These are phyloP conservation scores for Sterrhoptilus dennistouni DNA, from an alignment of 2,113 vertebrate genomes.

Conservation along the genomic window DNA sequence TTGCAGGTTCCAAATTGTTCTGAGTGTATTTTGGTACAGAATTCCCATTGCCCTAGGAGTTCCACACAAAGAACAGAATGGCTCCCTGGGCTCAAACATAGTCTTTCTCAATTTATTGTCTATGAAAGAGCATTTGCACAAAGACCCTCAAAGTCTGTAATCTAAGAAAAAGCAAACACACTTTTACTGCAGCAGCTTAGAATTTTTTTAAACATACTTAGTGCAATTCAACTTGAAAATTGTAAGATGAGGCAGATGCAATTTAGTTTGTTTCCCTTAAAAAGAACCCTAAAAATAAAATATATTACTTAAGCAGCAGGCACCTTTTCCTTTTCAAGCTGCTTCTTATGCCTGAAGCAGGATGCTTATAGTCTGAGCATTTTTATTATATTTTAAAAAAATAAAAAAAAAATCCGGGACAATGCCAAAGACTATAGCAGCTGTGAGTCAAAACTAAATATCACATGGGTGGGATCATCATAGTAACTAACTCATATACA, in stretches of 20 bases:
- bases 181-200: slow-evolving; percentile 7
- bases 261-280: slow-evolving; percentile 48
- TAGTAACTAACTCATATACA: slow-evolving; percentile 36
- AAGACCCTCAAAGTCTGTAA: slow-evolving; percentile 18
- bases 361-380: slow-evolving; percentile 34
- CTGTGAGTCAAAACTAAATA: slow-evolving; percentile 61
- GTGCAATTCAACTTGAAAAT: slow-evolving; percentile 49
- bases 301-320: slow-evolving; percentile 46
- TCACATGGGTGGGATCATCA: slow-evolving; percentile 45
- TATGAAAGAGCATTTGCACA: neutral
- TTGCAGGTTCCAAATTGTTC: neutral
- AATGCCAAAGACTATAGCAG: slow-evolving; percentile 58
- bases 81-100: neutral
- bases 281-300: slow-evolving; percentile 58
- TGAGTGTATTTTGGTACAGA: neutral
- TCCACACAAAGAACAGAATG: neutral
- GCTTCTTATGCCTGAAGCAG: slow-evolving; percentile 54
- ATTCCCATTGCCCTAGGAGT: neutral
- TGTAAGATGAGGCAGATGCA: slow-evolving; percentile 55
- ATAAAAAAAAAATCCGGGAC: neutral
- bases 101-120: neutral
- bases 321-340: slow-evolving; percentile 36
- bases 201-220: slow-evolving; percentile 27
- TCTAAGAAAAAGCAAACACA: slow-evolving; percentile 1
- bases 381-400: slow-evolving; percentile 52